A percentile compares a stretch with the other conserved stretches of the same genome.
These are phyloP conservation scores for Passer montanus DNA, from an alignment of 2,113 vertebrate species.

Conservation along the genomic window DNA sequence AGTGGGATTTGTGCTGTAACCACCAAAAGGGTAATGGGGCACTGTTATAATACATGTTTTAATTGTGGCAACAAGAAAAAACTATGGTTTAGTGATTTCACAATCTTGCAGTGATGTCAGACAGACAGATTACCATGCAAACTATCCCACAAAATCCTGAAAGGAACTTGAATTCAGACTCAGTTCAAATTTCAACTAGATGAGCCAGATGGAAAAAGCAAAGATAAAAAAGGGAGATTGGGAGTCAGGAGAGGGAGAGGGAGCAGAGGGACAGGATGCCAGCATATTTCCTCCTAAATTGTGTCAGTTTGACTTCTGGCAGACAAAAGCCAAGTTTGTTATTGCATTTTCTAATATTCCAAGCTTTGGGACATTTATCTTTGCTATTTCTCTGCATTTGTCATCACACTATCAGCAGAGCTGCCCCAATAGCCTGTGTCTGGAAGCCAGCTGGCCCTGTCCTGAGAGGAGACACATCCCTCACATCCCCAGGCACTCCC, in stretches of 20 bases:
- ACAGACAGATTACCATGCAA: not conserved
- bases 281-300: not conserved
- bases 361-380: not conserved
- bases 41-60: not conserved
- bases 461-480: not conserved
- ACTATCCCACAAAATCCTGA: not conserved
- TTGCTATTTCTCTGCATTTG: not conserved
- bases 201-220: conserved; percentile 15
- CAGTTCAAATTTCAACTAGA: not conserved
- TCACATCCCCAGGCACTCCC: not conserved
- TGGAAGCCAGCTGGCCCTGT: not conserved
- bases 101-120: not conserved
- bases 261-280: too few species aligned
- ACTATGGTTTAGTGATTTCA: not conserved
- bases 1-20: not conserved
- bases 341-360: not conserved
- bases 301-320: not conserved
- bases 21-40: not conserved
- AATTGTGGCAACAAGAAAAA: not conserved
- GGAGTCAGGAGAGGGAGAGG: too few species aligned
- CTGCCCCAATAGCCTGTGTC: not conserved
- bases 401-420: not conserved
- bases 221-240: not conserved
- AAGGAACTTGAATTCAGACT: not conserved
- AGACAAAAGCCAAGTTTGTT: not conserved